These are phyloP conservation scores for Setipinna tenuifilis DNA, from an alignment of 2,797 vertebrate species.

Conservation along the genomic window DNA sequence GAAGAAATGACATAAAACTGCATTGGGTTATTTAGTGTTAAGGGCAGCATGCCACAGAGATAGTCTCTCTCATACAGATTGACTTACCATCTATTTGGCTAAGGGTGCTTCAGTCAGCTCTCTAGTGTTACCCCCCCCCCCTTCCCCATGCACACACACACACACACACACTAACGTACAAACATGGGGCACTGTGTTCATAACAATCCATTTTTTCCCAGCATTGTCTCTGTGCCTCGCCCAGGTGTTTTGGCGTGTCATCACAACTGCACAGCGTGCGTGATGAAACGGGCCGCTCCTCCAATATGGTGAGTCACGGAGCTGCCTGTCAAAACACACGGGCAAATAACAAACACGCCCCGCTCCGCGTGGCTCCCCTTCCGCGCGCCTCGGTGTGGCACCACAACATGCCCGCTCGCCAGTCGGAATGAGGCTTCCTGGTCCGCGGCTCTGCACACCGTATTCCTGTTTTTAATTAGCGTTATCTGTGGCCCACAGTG, in stretches of 20 bases:
- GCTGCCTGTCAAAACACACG: conserved; percentile 33
- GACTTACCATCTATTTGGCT: neutral
- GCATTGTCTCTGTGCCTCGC: conserved; percentile 16
- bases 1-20: neutral
- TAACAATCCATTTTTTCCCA: conserved; percentile 7
- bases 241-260: conserved; percentile 39
- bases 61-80: neutral
- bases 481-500: conserved; percentile 66
- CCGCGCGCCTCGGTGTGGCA: neutral
- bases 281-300: conserved; percentile 20
- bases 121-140: neutral
- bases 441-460: neutral
- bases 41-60: neutral
- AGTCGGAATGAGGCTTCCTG: neutral
- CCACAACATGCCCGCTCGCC: neutral
- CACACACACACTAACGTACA: conserved; percentile 2
- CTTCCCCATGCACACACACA: neutral
- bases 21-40: neutral
- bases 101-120: neutral
- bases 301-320: neutral
- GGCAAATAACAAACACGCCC: conserved; percentile 32
- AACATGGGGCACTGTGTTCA: neutral
- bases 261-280: neutral
- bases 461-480: conserved; percentile 60
- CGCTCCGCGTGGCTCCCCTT: neutral